These are phyloP conservation scores for Alcis repandata DNA, from an alignment of 2,888 invertebrate species.

Conservation along the genomic window DNA sequence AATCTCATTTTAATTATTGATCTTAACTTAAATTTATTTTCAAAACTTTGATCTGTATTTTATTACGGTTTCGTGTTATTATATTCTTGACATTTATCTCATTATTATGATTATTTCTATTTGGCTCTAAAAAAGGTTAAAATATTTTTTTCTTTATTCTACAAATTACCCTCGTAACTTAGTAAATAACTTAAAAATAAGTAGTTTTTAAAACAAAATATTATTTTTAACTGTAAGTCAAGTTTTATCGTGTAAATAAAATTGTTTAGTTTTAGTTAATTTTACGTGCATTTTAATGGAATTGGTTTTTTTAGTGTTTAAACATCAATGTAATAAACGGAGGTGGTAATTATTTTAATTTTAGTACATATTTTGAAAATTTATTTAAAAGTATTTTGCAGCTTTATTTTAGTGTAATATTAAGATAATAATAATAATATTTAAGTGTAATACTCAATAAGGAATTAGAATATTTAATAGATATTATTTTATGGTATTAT, in stretches of 20 bases:
- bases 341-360: conserved; percentile 54
- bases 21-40: too few species aligned
- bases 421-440: conserved; percentile 42
- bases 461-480: conserved; percentile 21
- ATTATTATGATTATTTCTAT: too few species aligned
- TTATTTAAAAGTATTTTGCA: conserved; percentile 53
- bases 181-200: too few species aligned
- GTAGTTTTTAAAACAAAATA: conserved; percentile 1
- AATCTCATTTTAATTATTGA: too few species aligned
- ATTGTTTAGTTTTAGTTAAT: conserved; percentile 15
- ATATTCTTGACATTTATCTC: too few species aligned
- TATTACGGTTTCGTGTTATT: too few species aligned
- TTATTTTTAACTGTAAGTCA: background rate
- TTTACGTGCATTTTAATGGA: conserved; percentile 32
- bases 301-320: conserved; percentile 29
- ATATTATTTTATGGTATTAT: conserved; percentile 35
- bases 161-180: too few species aligned
- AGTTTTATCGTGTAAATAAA: conserved; percentile 27
- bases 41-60: too few species aligned
- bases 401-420: conserved; percentile 49
- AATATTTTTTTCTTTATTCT: too few species aligned
- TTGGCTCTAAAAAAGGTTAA: too few species aligned
- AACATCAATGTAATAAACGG: conserved; percentile 32
- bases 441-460: conserved; percentile 50
- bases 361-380: conserved; percentile 48